Evolutionary conservation across 2,888 invertebrate species (phyloP), one percentile per base, ranked within the genome.

Genomic region (Drosophila testacea): DNA sequence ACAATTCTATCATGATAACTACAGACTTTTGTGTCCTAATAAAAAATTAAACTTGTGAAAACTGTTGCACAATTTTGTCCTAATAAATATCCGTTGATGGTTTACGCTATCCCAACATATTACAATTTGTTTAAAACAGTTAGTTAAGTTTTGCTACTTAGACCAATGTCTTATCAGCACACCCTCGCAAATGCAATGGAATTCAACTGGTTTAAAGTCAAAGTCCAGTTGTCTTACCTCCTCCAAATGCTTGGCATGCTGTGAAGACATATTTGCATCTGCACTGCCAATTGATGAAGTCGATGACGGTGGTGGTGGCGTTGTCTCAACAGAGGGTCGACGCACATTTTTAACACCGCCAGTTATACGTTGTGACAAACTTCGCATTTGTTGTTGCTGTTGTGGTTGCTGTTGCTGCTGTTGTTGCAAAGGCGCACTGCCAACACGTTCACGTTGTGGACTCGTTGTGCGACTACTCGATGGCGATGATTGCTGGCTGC

Each of bases 391-490:
- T 83, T 92, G 90, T 51, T 78, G 73, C 44, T 71, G 79, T 28
- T 81, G 83, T 41, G 80, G 82, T 61, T 86, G 85, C 22, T 80
- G 84, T 54, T 80, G 83, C 28, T 81, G 83, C 60, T 92, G 90
- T 42, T 81, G 78, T 57, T 73, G 83, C 61, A 78, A 44, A 38
- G 81, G 79, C 52, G 85, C 81, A n/a, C 78, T 73, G 22, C 77
- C 76, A 51, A 75, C 76, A 7, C 76, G 76, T 22, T 76, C 76
- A 59, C 94, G 92, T 77, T 94, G 94, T 4, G 96, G 96, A 56
- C 96, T 96, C 38, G 94, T 94, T 56, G 95, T 94, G 84, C 96
- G 94, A 85, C 96, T 96, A 90, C 96, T 96, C 69, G 95, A 95
- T 48, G 97, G 96, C 47, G 97, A 96, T 56, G 96, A 95, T 82